These are phyloP conservation scores for Dastarcus helophoroides DNA, from an alignment of 2,888 invertebrate species.

Conservation along the genomic window DNA sequence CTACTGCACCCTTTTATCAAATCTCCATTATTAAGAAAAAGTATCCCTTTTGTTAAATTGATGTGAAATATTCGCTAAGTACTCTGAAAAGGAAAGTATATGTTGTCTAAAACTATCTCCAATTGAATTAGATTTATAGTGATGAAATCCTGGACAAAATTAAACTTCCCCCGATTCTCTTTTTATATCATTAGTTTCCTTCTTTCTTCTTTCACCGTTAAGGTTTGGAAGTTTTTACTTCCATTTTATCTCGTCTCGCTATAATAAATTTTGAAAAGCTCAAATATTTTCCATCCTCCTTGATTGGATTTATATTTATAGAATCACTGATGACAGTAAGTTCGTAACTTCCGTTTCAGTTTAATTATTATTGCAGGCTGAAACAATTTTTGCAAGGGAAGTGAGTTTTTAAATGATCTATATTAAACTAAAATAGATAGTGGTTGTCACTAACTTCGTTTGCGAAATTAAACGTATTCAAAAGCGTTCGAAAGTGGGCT, in stretches of 20 bases:
- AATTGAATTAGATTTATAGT: constrained; percentile 34
- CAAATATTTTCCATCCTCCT: constrained; percentile 19
- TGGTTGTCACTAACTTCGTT: too few relatives aligned
- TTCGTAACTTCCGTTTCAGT: constrained; percentile 15
- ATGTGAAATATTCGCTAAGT: too few relatives aligned
- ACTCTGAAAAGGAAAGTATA: too few relatives aligned
- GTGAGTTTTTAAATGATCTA: too few relatives aligned
- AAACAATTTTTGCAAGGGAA: too few relatives aligned
- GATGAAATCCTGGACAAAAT: constrained; percentile 36
- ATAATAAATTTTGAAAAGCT: constrained; percentile 17
- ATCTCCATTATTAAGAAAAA: too few relatives aligned
- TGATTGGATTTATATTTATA: constrained; percentile 18
- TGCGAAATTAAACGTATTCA: too few relatives aligned
- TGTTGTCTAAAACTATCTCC: constrained; percentile 28
- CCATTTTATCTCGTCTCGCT: constrained; percentile 13
- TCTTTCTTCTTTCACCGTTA: constrained; percentile 19
- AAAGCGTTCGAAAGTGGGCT: too few relatives aligned
- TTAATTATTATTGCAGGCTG: too few relatives aligned
- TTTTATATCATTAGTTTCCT: constrained; percentile 21
- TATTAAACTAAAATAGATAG: too few relatives aligned
- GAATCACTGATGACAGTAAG: constrained; percentile 14
- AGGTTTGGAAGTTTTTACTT: constrained; percentile 17
- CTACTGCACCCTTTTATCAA: too few relatives aligned
- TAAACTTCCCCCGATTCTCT: constrained; percentile 31
- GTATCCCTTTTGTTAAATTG: too few relatives aligned